A percentile compares a stretch with the other conserved stretches of the same genome.
Conservation (phyloP, 2,113 vertebrate species). For the Urocolius indicus region DNA sequence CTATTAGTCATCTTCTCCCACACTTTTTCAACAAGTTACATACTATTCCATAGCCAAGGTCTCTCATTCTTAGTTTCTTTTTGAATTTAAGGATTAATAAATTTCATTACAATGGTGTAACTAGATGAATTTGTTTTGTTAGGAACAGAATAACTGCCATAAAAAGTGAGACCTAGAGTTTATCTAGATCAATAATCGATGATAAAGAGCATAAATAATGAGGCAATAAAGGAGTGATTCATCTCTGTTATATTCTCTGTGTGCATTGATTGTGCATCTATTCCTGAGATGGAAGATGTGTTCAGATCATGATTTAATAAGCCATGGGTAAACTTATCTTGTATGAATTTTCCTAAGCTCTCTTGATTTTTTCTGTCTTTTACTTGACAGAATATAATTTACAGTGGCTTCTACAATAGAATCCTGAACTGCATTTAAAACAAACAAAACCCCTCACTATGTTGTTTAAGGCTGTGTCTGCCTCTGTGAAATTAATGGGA, state of each 20-base stretch:
- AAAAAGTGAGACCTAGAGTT: background rate
- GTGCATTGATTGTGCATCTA: background rate
- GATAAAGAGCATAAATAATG: background rate
- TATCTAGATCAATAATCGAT: background rate
- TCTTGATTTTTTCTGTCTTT: background rate
- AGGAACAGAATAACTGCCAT: background rate
- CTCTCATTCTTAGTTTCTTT: background rate
- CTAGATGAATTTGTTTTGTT: background rate
- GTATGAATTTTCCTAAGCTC: background rate
- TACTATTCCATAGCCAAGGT: background rate
- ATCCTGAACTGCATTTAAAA: background rate
- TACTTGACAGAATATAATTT: background rate
- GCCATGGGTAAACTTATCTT: background rate
- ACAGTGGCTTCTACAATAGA: background rate
- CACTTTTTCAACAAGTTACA: background rate
- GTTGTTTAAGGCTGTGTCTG: background rate
- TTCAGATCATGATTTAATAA: background rate
- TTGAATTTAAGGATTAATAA: background rate
- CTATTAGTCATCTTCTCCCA: background rate
- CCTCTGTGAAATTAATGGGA: background rate
- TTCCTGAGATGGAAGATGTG: background rate
- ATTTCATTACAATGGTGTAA: background rate
- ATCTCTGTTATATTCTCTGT: background rate
- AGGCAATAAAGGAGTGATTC: background rate
- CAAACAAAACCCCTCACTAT: background rate